phyloP scores from a whole-genome alignment of 1,140 invertebrate species.

The Caenorhabditis tropicalis region DNA sequence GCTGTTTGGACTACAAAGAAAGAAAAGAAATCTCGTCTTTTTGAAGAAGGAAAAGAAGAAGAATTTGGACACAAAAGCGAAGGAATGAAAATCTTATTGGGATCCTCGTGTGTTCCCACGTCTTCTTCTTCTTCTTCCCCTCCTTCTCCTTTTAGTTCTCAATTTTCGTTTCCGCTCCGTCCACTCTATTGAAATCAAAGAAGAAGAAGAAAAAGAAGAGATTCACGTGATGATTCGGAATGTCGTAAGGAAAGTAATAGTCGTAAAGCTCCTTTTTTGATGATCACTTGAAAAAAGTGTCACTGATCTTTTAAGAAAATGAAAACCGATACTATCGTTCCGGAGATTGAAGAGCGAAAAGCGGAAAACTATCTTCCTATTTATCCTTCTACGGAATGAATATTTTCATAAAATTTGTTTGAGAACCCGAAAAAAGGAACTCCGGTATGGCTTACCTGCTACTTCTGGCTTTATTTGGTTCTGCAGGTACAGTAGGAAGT shows the following conservation, averaged over 20 bases:
- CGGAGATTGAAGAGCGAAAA: neutral
- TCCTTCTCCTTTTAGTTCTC: slow-evolving; percentile 5
- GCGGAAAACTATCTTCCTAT: too few species aligned
- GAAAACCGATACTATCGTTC: neutral
- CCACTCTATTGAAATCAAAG: slow-evolving; percentile 35
- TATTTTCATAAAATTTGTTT: too few species aligned
- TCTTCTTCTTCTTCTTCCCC: slow-evolving; percentile 4
- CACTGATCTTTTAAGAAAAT: neutral
- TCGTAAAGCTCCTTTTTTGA: neutral
- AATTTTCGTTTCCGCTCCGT: neutral
- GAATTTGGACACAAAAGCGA: neutral
- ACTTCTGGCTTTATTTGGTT: slow-evolving; percentile 67
- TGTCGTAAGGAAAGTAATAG: neutral
- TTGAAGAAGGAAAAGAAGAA: neutral
- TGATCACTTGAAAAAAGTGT: neutral
- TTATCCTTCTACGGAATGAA: too few species aligned
- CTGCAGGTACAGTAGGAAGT: slow-evolving; percentile 69
- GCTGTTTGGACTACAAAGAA: neutral
- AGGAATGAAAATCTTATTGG: neutral
- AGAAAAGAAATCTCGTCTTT: neutral
- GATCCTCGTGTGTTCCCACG: slow-evolving; percentile 22
- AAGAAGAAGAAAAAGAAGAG: neutral
- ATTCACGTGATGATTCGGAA: neutral
- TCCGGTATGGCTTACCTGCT: slow-evolving; percentile 58
- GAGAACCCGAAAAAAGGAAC: neutral